Evolutionary conservation across 2,797 vertebrate genomes (phyloP).

Genomic region (Petrocephalus schoutedeni): DNA sequence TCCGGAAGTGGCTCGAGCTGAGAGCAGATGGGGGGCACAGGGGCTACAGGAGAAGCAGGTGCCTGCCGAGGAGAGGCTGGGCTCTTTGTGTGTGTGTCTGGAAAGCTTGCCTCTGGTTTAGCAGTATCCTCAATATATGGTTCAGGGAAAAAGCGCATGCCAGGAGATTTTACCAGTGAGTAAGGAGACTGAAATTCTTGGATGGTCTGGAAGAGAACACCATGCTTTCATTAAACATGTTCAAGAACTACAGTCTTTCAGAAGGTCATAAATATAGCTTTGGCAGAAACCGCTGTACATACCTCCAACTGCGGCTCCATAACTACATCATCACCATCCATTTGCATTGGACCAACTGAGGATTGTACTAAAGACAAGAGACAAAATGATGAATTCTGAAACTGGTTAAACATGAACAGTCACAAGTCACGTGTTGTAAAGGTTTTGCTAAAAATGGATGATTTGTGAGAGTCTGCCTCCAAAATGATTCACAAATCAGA

Average conservation of each 20-base stretch:
- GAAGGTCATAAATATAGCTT: neutral
- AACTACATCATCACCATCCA: slow-evolving; percentile 43
- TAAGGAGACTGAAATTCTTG: slow-evolving; percentile 28
- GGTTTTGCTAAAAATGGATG: neutral
- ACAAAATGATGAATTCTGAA: slow-evolving; percentile 2
- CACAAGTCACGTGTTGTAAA: neutral
- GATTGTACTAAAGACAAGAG: slow-evolving; percentile 46
- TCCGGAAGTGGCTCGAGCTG: slow-evolving; percentile 75
- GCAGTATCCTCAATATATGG: slow-evolving; percentile 58
- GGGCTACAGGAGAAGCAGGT: slow-evolving; percentile 29
- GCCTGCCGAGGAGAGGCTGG: slow-evolving; percentile 21
- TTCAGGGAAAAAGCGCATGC: slow-evolving; percentile 67
- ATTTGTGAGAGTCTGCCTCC: neutral
- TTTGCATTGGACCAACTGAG: slow-evolving; percentile 38
- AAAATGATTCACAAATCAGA: neutral
- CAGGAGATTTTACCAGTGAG: slow-evolving; percentile 54
- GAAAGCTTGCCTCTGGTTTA: slow-evolving; percentile 27
- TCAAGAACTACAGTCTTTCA: neutral
- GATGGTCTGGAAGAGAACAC: slow-evolving; percentile 39
- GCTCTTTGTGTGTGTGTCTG: slow-evolving; percentile 47
- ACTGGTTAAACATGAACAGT: neutral
- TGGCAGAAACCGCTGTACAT: neutral
- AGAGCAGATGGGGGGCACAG: slow-evolving; percentile 56
- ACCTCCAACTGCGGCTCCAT: slow-evolving; percentile 49
- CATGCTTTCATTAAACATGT: neutral